phyloP scores from a whole-genome alignment of 2,888 invertebrate species.

The Leistus spinibarbis region DNA sequence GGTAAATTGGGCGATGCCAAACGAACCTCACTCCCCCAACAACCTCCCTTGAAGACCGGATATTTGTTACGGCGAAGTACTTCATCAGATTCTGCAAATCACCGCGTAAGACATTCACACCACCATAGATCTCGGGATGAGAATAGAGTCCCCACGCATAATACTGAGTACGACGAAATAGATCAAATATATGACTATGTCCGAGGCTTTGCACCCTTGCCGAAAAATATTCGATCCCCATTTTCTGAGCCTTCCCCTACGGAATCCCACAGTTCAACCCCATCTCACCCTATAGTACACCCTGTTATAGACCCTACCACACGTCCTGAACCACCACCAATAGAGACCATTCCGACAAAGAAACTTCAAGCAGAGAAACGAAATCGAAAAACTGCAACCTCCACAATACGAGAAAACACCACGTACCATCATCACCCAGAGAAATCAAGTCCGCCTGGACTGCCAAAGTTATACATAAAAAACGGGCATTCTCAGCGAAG shows the following conservation, averaged over 20 bases:
- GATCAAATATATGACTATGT: conserved; percentile 97
- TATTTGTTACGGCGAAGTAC: conserved; percentile 77
- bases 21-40: conserved; percentile 57
- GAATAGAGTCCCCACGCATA: conserved; percentile 63
- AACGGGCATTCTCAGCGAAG: conserved; percentile 71
- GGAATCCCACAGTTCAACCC: conserved; percentile 58
- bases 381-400: conserved; percentile 70
- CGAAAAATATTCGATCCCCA: conserved; percentile 76
- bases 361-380: conserved; percentile 76
- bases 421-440: conserved; percentile 63
- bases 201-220: conserved; percentile 87
- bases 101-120: conserved; percentile 62
- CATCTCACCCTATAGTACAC: conserved; percentile 47
- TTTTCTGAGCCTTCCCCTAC: conserved; percentile 62
- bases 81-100: conserved; percentile 73
- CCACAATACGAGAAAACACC: conserved; percentile 60
- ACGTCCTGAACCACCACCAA: conserved; percentile 88
- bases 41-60: conserved; percentile 64
- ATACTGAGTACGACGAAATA: conserved; percentile 92
- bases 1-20: conserved; percentile 74
- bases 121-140: conserved; percentile 62
- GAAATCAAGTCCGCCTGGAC: conserved; percentile 64
- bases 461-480: conserved; percentile 81
- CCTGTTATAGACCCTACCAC: conserved; percentile 52
- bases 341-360: conserved; percentile 88